These are phyloP conservation scores for Apolygus lucorum DNA, from an alignment of 1,140 invertebrate genomes.

Conservation along the genomic window DNA sequence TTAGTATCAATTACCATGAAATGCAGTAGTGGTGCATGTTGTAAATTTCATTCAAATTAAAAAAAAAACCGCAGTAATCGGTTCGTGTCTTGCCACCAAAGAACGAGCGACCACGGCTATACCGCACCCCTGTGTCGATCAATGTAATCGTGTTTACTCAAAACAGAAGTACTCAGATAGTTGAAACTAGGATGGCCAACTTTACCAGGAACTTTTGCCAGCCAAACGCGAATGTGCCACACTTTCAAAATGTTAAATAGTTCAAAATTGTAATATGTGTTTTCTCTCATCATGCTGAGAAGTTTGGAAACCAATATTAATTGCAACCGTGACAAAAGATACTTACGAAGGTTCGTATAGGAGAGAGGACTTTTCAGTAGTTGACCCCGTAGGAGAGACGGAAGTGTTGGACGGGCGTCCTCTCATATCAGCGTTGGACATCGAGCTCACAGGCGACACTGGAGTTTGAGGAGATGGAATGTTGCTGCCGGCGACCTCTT, in stretches of 20 bases:
- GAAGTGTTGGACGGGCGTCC: not conserved
- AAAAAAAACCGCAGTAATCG: too few relatives aligned
- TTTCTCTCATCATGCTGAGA: not conserved
- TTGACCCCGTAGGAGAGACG: not conserved
- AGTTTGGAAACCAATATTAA: not conserved
- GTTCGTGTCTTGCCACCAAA: too few relatives aligned
- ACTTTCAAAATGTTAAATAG: not conserved
- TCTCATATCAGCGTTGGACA: not conserved
- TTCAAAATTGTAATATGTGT: not conserved
- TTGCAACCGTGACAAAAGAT: not conserved
- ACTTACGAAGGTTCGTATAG: slow-evolving; percentile 2
- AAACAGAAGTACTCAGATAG: too few relatives aligned
- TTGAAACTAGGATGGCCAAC: too few relatives aligned
- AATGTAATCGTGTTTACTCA: too few relatives aligned
- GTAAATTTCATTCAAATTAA: too few relatives aligned
- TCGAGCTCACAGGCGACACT: not conserved
- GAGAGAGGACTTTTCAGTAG: slow-evolving; percentile 30
- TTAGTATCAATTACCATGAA: too few relatives aligned
- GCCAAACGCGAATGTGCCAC: not conserved
- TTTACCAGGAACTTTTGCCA: not conserved
- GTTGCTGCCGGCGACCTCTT: slow-evolving; percentile 51
- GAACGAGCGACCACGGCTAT: too few relatives aligned
- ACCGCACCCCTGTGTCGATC: too few relatives aligned
- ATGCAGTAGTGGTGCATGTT: too few relatives aligned
- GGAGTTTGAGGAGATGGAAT: slow-evolving; percentile 40